A percentile compares a stretch with the other conserved stretches of the same genome.
Conservation (phyloP, 1,140 invertebrate species). For the Dufourea novaeangliae region DNA sequence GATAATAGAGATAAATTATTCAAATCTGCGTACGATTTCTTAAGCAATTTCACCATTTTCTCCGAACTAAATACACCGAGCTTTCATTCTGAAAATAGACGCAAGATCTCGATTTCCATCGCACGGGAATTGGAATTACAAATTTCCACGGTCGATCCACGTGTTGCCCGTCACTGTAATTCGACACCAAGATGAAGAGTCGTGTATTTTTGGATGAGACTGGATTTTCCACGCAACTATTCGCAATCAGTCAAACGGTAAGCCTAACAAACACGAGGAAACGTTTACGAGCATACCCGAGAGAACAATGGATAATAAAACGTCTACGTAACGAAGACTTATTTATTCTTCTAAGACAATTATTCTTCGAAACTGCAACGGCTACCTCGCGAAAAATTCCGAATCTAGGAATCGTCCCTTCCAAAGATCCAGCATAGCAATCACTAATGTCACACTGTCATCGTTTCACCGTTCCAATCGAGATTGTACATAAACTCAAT, state of each 20-base stretch:
- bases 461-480: background rate
- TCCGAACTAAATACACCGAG: background rate
- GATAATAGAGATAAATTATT: too few relatives aligned
- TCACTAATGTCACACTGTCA: background rate
- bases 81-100: background rate
- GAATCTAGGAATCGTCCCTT: background rate
- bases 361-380: background rate
- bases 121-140: background rate
- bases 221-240: constrained; percentile 55
- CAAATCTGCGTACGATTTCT: too few relatives aligned
- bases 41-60: too few relatives aligned
- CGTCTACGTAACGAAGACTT: too few relatives aligned
- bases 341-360: too few relatives aligned
- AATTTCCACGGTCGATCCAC: background rate
- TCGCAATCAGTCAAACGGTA: background rate
- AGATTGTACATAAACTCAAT: too few relatives aligned
- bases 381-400: too few relatives aligned
- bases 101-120: too few relatives aligned
- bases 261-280: background rate
- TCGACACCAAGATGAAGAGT: constrained; percentile 63
- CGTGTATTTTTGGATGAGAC: constrained; percentile 68
- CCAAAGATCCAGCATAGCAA: background rate
- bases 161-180: constrained; percentile 58
- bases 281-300: background rate
- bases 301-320: background rate